Conservation (phyloP, 2,888 invertebrate genomes). For the Masnerella sp. region DNA sequence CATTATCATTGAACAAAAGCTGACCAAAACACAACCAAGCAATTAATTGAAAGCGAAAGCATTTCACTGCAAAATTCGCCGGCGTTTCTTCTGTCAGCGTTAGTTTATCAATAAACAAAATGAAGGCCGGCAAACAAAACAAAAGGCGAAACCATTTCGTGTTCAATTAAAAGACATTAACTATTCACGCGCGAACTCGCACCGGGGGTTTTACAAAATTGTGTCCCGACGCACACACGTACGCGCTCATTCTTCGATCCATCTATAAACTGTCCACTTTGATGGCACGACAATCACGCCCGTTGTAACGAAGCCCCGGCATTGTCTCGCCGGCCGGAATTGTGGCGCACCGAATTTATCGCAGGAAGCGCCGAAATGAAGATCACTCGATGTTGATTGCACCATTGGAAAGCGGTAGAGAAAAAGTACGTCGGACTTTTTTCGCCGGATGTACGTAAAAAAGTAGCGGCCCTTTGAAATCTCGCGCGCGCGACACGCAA, state of each 20-base stretch:
- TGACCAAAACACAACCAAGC: too few species aligned
- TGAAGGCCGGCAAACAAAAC: slow-evolving; percentile 1
- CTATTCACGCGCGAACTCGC: slow-evolving; percentile 51
- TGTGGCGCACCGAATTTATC: slow-evolving; percentile 69
- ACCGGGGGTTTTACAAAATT: slow-evolving; percentile 46
- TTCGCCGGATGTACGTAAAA: slow-evolving; percentile 34
- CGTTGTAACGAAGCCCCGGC: slow-evolving; percentile 72
- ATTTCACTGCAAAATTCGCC: too few species aligned
- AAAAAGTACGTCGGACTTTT: slow-evolving; percentile 50
- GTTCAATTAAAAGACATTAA: slow-evolving; percentile 56
- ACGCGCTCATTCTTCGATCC: slow-evolving; percentile 69
- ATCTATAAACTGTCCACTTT: slow-evolving; percentile 77
- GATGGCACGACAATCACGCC: slow-evolving; percentile 76
- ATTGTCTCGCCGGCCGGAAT: slow-evolving; percentile 73
- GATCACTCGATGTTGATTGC: slow-evolving; percentile 70
- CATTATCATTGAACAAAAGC: too few species aligned
- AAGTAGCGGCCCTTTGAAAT: slow-evolving; percentile 46
- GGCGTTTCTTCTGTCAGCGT: too few species aligned
- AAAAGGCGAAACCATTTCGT: slow-evolving; percentile 24
- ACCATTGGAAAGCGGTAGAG: slow-evolving; percentile 57
- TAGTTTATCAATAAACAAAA: slow-evolving; percentile 39
- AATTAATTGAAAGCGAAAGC: too few species aligned
- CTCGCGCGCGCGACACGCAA: slow-evolving; percentile 44
- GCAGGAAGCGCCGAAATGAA: slow-evolving; percentile 69
- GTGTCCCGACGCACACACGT: slow-evolving; percentile 23